These are phyloP conservation scores for Latrodectus hesperus DNA, from an alignment of 2,888 invertebrate genomes.

Conservation along the genomic window DNA sequence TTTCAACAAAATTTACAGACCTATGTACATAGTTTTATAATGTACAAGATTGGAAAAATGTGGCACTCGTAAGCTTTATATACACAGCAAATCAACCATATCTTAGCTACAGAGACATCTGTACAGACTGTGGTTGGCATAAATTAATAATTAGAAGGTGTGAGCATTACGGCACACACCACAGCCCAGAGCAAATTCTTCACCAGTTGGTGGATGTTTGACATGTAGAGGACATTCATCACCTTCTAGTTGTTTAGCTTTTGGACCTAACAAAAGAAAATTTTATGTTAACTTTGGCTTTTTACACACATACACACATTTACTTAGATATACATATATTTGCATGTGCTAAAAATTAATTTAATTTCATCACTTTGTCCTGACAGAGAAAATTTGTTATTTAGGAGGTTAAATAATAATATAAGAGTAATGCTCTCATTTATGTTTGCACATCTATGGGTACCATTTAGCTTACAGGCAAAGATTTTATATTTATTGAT, in stretches of 20 bases:
- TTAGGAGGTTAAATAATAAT: no score
- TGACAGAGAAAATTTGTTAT: no score
- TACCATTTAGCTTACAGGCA: no score
- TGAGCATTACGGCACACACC: slow-evolving; percentile 97
- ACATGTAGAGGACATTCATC: slow-evolving; percentile 97
- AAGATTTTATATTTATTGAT: no score
- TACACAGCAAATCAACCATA: slow-evolving; percentile 40
- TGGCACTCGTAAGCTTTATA: slow-evolving; percentile 58
- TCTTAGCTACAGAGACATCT: slow-evolving; percentile 6
- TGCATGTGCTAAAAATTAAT: no score
- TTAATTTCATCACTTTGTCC: no score
- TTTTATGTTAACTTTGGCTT: background rate
- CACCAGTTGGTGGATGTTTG: slow-evolving; percentile 96
- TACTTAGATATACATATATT: no score
- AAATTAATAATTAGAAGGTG: slow-evolving; percentile 81
- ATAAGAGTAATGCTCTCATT: no score
- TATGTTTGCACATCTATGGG: no score
- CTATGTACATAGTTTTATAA: slow-evolving; percentile 62
- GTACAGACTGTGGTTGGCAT: slow-evolving; percentile 10
- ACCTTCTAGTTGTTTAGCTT: slow-evolving; percentile 92
- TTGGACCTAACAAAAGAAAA: slow-evolving; percentile 82
- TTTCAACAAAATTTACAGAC: slow-evolving; percentile 38
- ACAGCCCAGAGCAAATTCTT: slow-evolving; percentile 98
- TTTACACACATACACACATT: background rate
- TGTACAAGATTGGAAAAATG: slow-evolving; percentile 53